Evolutionary conservation across 1,140 invertebrate genomes (phyloP).

Genomic region (Aphidius ervi): DNA sequence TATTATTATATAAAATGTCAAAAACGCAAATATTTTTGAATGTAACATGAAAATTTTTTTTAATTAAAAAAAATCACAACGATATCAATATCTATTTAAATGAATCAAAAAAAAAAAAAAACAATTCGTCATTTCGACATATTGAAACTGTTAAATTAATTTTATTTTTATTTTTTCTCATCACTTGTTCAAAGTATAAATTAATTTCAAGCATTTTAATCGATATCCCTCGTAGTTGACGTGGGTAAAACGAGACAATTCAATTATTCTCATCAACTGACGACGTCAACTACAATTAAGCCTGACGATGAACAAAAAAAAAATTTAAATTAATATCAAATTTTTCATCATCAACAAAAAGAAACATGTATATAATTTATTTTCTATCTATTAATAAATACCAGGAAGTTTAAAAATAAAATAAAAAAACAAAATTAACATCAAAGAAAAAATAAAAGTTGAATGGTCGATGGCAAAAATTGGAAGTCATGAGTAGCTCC

Average conservation of each 20-base stretch:
- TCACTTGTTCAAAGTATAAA: conserved; percentile 2
- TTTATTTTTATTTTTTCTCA: too few species aligned
- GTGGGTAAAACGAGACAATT: neutral
- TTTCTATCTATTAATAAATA: neutral
- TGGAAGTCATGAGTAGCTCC: conserved; percentile 16
- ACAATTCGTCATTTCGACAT: too few species aligned
- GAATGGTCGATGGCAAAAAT: conserved; percentile 16
- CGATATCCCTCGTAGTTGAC: conserved; percentile 3
- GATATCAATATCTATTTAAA: too few species aligned
- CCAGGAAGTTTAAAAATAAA: neutral
- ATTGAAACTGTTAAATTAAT: too few species aligned
- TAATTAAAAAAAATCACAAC: too few species aligned
- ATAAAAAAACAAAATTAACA: neutral
- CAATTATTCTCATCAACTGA: conserved; percentile 13
- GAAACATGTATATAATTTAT: too few species aligned
- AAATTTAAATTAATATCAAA: neutral
- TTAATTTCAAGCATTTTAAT: conserved; percentile 9
- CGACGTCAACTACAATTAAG: conserved; percentile 18
- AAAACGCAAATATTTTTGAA: too few species aligned
- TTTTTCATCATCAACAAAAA: too few species aligned
- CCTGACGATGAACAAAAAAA: neutral
- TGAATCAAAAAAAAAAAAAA: too few species aligned
- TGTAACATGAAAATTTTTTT: too few species aligned
- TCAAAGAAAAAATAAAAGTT: conserved; percentile 14
- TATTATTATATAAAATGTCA: too few species aligned